Evolutionary conservation across 1,140 invertebrate genomes (phyloP), one percentile per base, ranked within the genome.

Genomic region (Drosophila fuyamai): DNA sequence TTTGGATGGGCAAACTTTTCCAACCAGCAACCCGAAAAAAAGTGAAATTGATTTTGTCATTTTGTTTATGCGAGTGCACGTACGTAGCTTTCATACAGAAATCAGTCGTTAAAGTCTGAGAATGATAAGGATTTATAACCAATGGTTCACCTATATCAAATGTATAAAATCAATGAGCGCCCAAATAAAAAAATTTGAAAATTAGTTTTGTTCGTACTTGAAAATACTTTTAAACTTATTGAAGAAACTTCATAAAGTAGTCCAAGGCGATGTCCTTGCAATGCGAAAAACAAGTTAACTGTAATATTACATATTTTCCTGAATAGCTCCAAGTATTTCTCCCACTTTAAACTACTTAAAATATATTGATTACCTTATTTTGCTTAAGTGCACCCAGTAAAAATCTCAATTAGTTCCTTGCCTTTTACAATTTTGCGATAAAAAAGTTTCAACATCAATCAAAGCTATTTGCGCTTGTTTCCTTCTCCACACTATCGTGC

Each of bases 1-100:
- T 50, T 67, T 23, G 40, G 74, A 57, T 66, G 60, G 63, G 51
- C 84, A 71, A 82, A 82, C 56, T 65, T 85, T 85, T 53, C 44
- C 63, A 51, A 47, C 36, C 75, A 44, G 48, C 23, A 65, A 16
- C 27, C 41, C 65, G 61, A 38, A 65, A 72, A 88, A 89, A 88
- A 88, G 84, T 88, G 84, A 88, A 89, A 88, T 88, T 80, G 80
- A 89, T 68, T 88, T 88, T 88, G 70, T 58, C 65, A 73, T 80
- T 82, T 89, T 74, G 56, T 78, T 84, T 84, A 78, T 76, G 76
- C 63, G 48, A 71, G 29, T 71, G 32, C 67, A 71, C 43, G 29
- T 71, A 43, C 65, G 41, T 35, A 35, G 36, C n/a, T 41, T 38
- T 58, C 36, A 58, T 41, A 71, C 29, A 14, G 36, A 71, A 71